Evolutionary conservation across 2,888 invertebrate genomes (phyloP), one percentile per base, ranked within the genome.

Genomic region (Nipponacmea schrenckii): DNA sequence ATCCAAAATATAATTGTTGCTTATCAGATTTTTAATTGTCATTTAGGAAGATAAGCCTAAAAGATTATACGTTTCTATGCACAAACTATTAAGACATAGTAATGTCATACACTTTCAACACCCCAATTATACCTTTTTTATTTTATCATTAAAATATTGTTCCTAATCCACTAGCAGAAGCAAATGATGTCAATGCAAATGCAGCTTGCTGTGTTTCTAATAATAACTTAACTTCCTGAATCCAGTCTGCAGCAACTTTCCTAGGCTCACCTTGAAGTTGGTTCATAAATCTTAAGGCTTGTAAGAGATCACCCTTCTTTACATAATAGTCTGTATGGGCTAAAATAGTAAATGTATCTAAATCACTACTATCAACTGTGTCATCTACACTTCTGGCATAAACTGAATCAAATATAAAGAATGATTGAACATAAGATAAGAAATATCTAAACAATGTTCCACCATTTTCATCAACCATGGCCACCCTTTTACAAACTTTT

Each of bases 161-260:
- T 26, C 86, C 86, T 56, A 88, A 78, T 3, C 89, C 88, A 65
- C 81, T 82, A 12, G 87, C 87, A 31, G 86, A 84, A 5, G 89
- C 87, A 79, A 85, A 86, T 4, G 97, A 95, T 87, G 97, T 91
- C 44, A 98, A 91, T 0, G 95, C 94, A 84, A 95, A 93, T 14
- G 96, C 95, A 15, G 96, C 96, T 89, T 96, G 96, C 85, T 94
- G 92, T 14, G 96, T 94, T 90, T 97, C 97, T 77, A 98, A 90
- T 78, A 95, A 92, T 67, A 94, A 91, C 70, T 93, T 92, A 0
- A 95, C 93, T 83, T 96, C 96, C 71, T 93, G 92, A 87, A 95
- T 92, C 98, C 98, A 98, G 77, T 95, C 94, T 62, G 91, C 89
- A 0, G 97, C 95, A 0, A 97, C 93, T 69, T 92, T 92, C 3